These are phyloP conservation scores for Datnioides undecimradiatus DNA, from an alignment of 2,113 vertebrate species.

Conservation along the genomic window DNA sequence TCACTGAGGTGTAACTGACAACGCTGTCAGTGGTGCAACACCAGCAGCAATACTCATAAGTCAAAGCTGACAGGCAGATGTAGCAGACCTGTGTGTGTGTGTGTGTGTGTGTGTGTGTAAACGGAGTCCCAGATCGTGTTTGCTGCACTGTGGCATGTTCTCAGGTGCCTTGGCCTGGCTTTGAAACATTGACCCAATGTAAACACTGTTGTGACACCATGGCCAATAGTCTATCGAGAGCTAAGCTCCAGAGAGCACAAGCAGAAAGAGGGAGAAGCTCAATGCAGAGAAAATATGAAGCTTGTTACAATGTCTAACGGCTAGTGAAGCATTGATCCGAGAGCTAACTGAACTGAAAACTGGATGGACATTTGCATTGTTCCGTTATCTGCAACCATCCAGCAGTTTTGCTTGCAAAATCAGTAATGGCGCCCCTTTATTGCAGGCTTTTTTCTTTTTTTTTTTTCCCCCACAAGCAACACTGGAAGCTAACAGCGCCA, in stretches of 20 bases:
- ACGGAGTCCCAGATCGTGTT: constrained; percentile 5
- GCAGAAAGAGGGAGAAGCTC: not conserved
- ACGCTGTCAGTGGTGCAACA: constrained; percentile 48
- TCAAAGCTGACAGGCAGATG: constrained; percentile 60
- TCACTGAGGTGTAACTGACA: constrained; percentile 65
- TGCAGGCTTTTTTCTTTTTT: not conserved
- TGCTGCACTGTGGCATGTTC: constrained; percentile 34
- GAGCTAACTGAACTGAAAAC: constrained; percentile 20
- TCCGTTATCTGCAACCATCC: not conserved
- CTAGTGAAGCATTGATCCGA: not conserved
- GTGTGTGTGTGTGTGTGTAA: constrained; percentile 17
- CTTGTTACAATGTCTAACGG: constrained; percentile 6
- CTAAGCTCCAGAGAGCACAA: not conserved
- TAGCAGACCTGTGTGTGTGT: constrained; percentile 26
- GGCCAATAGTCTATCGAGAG: constrained; percentile 5
- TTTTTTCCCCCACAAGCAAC: not conserved
- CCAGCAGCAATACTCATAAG: constrained; percentile 47
- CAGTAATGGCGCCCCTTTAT: not conserved
- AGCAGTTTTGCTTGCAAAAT: not conserved
- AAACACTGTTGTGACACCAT: constrained; percentile 34
- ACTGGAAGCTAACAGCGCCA: not conserved
- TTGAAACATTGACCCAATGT: constrained; percentile 44
- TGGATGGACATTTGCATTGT: not conserved
- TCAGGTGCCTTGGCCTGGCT: constrained; percentile 32
- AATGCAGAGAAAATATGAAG: not conserved